A percentile compares a stretch with the other conserved stretches of the same genome.
Conservation (phyloP, 2,888 invertebrate genomes). For the Cheilosia pagana region DNA sequence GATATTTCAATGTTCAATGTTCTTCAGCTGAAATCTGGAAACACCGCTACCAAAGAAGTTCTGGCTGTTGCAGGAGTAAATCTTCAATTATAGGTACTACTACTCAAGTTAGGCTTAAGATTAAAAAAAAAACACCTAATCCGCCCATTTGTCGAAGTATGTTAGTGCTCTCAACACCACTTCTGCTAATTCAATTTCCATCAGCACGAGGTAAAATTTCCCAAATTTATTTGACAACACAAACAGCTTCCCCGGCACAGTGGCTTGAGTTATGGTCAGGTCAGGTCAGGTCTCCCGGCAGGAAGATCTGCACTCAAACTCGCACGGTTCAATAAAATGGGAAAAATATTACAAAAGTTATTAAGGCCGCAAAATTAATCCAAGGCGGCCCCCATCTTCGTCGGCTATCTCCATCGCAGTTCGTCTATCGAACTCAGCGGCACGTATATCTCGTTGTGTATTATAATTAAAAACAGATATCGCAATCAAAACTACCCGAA, state of each 20-base stretch:
- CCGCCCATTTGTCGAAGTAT: too few relatives aligned
- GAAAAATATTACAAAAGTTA: constrained; percentile 71
- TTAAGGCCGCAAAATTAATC: constrained; percentile 67
- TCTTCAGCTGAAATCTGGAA: too few relatives aligned
- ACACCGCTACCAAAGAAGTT: too few relatives aligned
- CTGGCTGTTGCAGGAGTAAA: too few relatives aligned
- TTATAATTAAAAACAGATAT: constrained; percentile 76
- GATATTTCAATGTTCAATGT: too few relatives aligned
- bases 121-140: too few relatives aligned
- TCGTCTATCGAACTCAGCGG: constrained; percentile 3
- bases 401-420: not conserved
- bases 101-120: too few relatives aligned
- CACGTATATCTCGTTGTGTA: constrained; percentile 63
- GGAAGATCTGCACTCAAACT: not conserved
- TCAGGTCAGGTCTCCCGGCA: constrained; percentile 1
- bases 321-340: constrained; percentile 43
- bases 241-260: constrained; percentile 8
- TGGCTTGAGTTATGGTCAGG: constrained; percentile 45
- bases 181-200: too few relatives aligned
- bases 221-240: constrained; percentile 44
- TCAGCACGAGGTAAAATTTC: constrained; percentile 10
- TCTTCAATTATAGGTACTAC: too few relatives aligned
- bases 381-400: not conserved
- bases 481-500: constrained; percentile 75
- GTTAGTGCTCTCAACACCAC: too few relatives aligned